phyloP scores from a whole-genome alignment of 2,888 invertebrate genomes.

The Drosophila peninsularis region DNA sequence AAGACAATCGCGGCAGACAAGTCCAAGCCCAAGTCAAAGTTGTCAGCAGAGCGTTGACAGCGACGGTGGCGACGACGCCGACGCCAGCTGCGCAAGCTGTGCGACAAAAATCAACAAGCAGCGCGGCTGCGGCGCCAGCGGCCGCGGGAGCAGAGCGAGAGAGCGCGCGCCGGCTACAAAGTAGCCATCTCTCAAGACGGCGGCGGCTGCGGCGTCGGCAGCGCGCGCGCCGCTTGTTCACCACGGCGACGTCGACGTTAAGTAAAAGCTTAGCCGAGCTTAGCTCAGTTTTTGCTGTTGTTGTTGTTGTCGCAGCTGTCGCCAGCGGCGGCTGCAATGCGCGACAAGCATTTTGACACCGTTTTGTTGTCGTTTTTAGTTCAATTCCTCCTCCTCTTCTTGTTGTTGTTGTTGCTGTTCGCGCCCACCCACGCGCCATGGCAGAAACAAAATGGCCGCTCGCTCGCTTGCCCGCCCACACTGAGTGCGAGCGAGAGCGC shows the following conservation, averaged over 20 bases:
- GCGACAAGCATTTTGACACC: constrained; percentile 79
- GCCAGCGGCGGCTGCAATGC: constrained; percentile 55
- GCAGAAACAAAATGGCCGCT: constrained; percentile 48
- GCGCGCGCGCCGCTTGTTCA: constrained; percentile 42
- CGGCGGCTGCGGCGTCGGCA: constrained; percentile 19
- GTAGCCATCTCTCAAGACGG: constrained; percentile 33
- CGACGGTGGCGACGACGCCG: constrained; percentile 11
- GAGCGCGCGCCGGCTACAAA: constrained; percentile 47
- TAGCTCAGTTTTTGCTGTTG: constrained; percentile 52
- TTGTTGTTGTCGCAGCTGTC: constrained; percentile 36
- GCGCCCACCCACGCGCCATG: constrained; percentile 32
- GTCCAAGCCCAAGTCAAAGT: constrained; percentile 58
- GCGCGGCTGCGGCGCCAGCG: neutral
- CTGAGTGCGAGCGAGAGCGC: neutral
- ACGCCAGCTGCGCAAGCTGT: constrained; percentile 40
- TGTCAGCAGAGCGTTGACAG: constrained; percentile 32
- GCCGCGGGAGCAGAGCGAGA: constrained; percentile 29
- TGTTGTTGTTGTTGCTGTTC: constrained; percentile 4
- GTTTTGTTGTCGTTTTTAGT: constrained; percentile 42
- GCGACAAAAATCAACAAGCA: constrained; percentile 51
- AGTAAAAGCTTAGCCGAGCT: constrained; percentile 62
- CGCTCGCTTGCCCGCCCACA: neutral
- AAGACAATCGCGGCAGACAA: constrained; percentile 60
- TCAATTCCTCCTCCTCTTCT: neutral
- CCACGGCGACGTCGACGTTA: constrained; percentile 38